Evolutionary conservation across 2,113 vertebrate species (phyloP).

Genomic region (Paradisaea rubra): DNA sequence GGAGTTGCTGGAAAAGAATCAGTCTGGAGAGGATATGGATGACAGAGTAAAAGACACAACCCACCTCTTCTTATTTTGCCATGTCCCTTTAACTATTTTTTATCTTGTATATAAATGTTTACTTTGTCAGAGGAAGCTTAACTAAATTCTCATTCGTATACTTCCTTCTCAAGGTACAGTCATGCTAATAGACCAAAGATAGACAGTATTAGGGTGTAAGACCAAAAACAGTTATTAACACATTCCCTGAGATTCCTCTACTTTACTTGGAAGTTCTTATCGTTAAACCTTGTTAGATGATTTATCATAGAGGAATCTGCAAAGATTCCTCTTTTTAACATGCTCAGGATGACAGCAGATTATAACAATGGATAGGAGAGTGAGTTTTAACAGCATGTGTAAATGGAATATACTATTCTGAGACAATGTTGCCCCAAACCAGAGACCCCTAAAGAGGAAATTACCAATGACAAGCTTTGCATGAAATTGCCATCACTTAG

Average conservation of each 20-base stretch:
- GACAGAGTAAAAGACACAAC: background rate
- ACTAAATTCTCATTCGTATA: conserved; percentile 6
- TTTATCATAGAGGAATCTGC: background rate
- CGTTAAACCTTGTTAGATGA: background rate
- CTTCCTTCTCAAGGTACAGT: background rate
- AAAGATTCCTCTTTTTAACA: background rate
- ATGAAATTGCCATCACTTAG: background rate
- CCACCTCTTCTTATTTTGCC: background rate
- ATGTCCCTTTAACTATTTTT: background rate
- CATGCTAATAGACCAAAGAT: background rate
- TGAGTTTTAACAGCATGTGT: background rate
- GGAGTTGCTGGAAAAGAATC: conserved; percentile 25
- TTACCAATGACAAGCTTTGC: background rate
- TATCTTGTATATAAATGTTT: background rate
- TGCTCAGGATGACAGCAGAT: background rate
- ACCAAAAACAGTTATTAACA: background rate
- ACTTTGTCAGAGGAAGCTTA: background rate
- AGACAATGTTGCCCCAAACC: background rate
- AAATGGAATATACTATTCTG: background rate
- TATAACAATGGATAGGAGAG: background rate
- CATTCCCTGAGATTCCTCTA: background rate
- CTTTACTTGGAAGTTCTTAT: background rate
- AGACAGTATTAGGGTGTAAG: background rate
- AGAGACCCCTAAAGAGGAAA: background rate
- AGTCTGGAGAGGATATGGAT: background rate